Evolutionary conservation across 2,888 invertebrate genomes (phyloP).

Genomic region (Stenodera caucasica): DNA sequence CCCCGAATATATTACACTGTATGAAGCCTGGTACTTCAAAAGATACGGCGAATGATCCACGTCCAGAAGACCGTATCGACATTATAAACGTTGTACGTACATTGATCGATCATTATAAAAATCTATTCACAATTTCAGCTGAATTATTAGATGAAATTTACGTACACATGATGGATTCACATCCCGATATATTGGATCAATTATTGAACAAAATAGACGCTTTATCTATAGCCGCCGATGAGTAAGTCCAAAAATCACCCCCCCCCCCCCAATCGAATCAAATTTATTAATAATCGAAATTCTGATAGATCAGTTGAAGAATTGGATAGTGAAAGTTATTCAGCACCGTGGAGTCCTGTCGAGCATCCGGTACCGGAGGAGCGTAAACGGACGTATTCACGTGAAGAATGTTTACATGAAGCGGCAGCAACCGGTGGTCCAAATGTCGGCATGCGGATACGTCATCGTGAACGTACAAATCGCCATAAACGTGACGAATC

Average conservation of each 20-base stretch:
- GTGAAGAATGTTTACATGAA: constrained; percentile 76
- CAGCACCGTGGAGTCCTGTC: constrained; percentile 52
- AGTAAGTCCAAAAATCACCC: constrained; percentile 51
- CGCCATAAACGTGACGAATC: constrained; percentile 60
- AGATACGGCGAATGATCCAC: constrained; percentile 57
- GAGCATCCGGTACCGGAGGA: constrained; percentile 38
- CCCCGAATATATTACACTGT: constrained; percentile 88
- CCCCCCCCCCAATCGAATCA: constrained; percentile 16
- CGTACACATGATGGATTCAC: constrained; percentile 79
- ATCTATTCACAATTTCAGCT: constrained; percentile 75
- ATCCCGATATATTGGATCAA: constrained; percentile 78
- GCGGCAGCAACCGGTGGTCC: constrained; percentile 71
- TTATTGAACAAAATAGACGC: constrained; percentile 59
- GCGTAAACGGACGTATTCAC: constrained; percentile 66
- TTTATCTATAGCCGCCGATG: constrained; percentile 52
- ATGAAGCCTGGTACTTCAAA: constrained; percentile 61
- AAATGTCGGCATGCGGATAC: constrained; percentile 55
- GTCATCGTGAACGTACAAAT: constrained; percentile 45
- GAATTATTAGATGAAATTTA: constrained; percentile 86
- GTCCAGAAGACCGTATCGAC: constrained; percentile 80
- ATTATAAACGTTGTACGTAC: constrained; percentile 87
- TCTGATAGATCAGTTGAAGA: constrained; percentile 55
- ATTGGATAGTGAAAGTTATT: constrained; percentile 56
- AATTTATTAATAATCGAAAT: too few relatives aligned
- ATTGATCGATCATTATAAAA: constrained; percentile 72